Conservation (phyloP, 53 echinoderm and acorn worm genomes). For the Stichopus horrens region DNA sequence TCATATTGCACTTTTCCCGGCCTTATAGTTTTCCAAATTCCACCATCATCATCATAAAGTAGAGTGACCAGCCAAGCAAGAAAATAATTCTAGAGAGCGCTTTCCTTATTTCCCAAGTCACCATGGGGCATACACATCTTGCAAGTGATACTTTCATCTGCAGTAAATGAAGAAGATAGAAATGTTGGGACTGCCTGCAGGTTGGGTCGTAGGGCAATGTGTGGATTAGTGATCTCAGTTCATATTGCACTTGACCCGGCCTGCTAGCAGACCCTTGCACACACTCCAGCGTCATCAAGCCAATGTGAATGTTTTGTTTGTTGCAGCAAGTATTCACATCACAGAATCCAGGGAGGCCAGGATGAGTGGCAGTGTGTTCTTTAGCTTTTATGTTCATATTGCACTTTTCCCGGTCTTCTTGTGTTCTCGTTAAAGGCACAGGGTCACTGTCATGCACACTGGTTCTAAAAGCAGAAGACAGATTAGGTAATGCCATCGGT, state of each 20-base stretch:
- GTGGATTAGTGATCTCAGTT: background rate
- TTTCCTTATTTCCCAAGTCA: too few relatives aligned
- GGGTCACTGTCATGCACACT: too few relatives aligned
- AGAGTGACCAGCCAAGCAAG: too few relatives aligned
- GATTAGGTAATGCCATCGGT: too few relatives aligned
- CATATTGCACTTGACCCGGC: conserved; percentile 54
- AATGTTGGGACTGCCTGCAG: conserved; percentile 7
- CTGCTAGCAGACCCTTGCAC: conserved; percentile 14
- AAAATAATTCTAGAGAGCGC: too few relatives aligned
- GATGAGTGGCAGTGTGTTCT: conserved; percentile 33
- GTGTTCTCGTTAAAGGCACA: background rate
- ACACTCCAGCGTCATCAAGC: background rate
- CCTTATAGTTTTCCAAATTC: conserved; percentile 18
- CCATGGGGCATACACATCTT: too few relatives aligned
- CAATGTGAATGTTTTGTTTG: too few relatives aligned
- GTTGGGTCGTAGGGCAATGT: conserved; percentile 37
- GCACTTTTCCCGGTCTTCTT: conserved; percentile 53
- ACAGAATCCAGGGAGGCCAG: conserved; percentile 16
- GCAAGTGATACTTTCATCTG: too few relatives aligned
- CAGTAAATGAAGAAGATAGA: too few relatives aligned
- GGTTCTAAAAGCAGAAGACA: too few relatives aligned
- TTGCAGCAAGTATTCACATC: background rate
- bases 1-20: conserved; percentile 52
- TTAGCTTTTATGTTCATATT: conserved; percentile 14
- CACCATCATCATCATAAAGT: too few relatives aligned